Base-by-base conservation (phyloP, 2,797 vertebrate genomes). In the Gymnothorax javanicus region DNA sequence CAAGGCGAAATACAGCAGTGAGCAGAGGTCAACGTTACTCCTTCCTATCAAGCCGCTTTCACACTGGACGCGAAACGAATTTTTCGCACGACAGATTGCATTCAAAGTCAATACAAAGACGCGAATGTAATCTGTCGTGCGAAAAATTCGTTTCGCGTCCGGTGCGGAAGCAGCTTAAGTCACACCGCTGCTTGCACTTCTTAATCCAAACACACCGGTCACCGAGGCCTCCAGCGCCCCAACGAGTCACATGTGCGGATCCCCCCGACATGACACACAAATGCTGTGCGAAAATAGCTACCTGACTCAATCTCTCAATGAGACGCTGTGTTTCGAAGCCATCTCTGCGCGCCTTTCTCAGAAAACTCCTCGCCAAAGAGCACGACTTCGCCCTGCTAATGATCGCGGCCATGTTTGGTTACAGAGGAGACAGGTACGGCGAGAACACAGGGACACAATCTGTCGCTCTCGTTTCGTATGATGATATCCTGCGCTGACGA, bases 391-490 rank as follows among this genome's bases (percentile, higher is more conserved):
- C 87, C 87, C 93, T 88, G 0, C 88, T 93, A 88, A 94, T 93
- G 92, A 96, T 82, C 91, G 96, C 95, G 17, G 96, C 95, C 96
- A 97, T 96, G 33, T 92, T 92, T 87, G 56, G 7, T 91, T 27
- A 7, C 25, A 79, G 50, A 0, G 43, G 75, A 23, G 0, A 3
- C 1, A 6, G 0, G 79, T 93, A 96, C 93, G 94, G 96, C 12
- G 90, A 85, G 88, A 11, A 67, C 0, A 1, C 58, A 69, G 17
- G 84, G 91, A 87, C 94, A 94, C 79, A 67, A 27, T 60, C 62
- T 52, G 67, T 50, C 43, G 8, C 20, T 83, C 13, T 3, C 81
- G 54, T 58, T 27, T 57, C 56, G 81, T 83, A 83, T 15, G 23
- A 83, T 13, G 11, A 5, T 13, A 79, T 4, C 50, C 4, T 15